Percentiles rank a stretch among this genome's conserved stretches.
phyloP scores from a whole-genome alignment of 2,113 vertebrate genomes.

The Maccullochella peelii region DNA sequence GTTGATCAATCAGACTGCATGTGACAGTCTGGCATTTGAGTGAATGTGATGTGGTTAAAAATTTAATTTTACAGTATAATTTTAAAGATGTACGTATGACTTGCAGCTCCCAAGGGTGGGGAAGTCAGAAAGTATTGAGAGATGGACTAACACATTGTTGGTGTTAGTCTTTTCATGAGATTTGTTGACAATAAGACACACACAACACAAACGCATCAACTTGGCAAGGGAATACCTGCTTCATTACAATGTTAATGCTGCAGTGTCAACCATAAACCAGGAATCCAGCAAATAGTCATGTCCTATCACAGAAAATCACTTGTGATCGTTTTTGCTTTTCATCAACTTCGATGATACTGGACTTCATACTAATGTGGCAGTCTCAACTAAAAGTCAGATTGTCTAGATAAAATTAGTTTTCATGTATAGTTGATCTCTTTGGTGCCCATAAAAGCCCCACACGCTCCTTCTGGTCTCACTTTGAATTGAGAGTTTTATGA shows the following conservation, averaged over 20 bases:
- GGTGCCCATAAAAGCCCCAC: not conserved
- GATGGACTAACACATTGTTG: not conserved
- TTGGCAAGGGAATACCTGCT: not conserved
- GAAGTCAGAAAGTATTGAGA: not conserved
- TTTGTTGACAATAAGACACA: not conserved
- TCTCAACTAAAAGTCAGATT: not conserved
- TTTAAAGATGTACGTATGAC: too few species aligned
- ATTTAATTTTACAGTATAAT: too few species aligned
- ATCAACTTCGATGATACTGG: not conserved
- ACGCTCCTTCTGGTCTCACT: not conserved
- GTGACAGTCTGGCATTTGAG: slow-evolving; percentile 67
- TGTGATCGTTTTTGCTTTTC: not conserved
- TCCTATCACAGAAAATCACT: too few species aligned
- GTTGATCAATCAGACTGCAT: slow-evolving; percentile 69
- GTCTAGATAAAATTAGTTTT: not conserved
- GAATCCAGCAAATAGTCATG: too few species aligned
- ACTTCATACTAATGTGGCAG: not conserved
- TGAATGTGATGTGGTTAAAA: slow-evolving; percentile 66
- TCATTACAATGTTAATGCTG: not conserved
- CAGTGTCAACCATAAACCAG: not conserved
- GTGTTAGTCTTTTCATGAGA: not conserved
- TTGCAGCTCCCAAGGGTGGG: too few species aligned
- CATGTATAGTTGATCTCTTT: not conserved
- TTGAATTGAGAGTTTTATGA: slow-evolving; percentile 4
- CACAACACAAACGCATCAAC: too few species aligned